Evolutionary conservation across 2,113 vertebrate genomes (phyloP), one percentile per base, ranked within the genome.

Genomic region (Vidua chalybeata): DNA sequence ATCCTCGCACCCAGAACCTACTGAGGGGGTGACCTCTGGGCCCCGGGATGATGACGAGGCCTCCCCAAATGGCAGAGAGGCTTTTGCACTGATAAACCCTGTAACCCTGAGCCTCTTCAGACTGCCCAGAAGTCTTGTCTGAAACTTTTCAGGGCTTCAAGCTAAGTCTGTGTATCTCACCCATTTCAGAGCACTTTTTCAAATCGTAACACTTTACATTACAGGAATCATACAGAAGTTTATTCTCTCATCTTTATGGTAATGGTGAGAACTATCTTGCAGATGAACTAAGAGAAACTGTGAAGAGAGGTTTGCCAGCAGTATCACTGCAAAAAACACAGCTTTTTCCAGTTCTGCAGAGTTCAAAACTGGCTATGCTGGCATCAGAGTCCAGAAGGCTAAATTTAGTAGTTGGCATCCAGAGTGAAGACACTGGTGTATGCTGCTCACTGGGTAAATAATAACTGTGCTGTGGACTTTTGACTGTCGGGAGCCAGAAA

Each of bases 31-130:
- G 26, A 9, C 15, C 35, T 23, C 33, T 39, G 33, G 5, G 6
- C 27, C 8, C 7, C 0, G 0, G 13, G 15, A 39, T 1, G 4
- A 17, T 3, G 27, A 30, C 0, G 48, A 82, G 35, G 23, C 18
- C 49, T 63, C 85, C 18, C 20, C 26, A 12, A 28, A 16, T 1
- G 18, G 39, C 67, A 35, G 56, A 72, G 45, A 5, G 31, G 27
- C 46, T 66, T 62, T 46, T 51, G 45, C 67, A 52, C 49, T 4
- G 17, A 55, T 13, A 15, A 78, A 51, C 15, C 1, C 0, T 4
- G 10, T 13, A 54, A 35, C 17, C 49, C 19, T 5, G 7, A 43
- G 26, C 58, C 26, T 55, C 39, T 55, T 27, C 35, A 64, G 49
- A 35, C 27, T 69, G 43, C 58, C 26, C 41, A 28, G 13, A 31